These are phyloP conservation scores for Beris morrisii DNA, from an alignment of 2,888 invertebrate genomes.

Conservation along the genomic window DNA sequence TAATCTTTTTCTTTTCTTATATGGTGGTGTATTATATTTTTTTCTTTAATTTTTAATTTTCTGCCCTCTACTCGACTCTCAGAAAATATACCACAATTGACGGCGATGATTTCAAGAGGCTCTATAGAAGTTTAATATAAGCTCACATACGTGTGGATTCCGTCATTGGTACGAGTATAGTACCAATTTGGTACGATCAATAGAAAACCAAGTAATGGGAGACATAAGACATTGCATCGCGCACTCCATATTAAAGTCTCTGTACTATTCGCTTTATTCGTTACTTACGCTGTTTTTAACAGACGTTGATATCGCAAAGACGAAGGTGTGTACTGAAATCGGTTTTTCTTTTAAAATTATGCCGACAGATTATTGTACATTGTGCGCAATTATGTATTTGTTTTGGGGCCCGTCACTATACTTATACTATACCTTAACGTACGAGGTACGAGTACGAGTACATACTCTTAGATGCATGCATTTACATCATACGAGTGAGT, in stretches of 20 bases:
- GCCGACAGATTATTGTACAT: conserved; percentile 4
- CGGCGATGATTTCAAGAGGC: neutral
- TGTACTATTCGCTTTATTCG: too few relatives aligned
- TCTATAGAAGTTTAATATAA: conserved; percentile 1
- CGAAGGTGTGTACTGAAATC: conserved; percentile 2
- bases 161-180: conserved; percentile 11
- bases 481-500: too few relatives aligned
- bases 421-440: too few relatives aligned
- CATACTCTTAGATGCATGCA: too few relatives aligned
- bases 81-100: too few relatives aligned
- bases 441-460: too few relatives aligned
- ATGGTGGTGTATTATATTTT: too few relatives aligned
- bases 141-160: conserved; percentile 7
- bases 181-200: conserved; percentile 18
- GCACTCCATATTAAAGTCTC: too few relatives aligned
- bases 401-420: conserved; percentile 9
- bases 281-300: neutral
- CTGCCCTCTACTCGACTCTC: too few relatives aligned
- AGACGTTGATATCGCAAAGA: neutral
- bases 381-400: conserved; percentile 12
- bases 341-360: conserved; percentile 11
- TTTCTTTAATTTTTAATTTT: too few relatives aligned
- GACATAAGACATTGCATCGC: too few relatives aligned
- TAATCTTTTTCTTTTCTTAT: too few relatives aligned
- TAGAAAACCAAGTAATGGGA: conserved; percentile 10